Base-by-base conservation (phyloP, 2,888 invertebrate genomes). In the Chironomus riparius region DNA sequence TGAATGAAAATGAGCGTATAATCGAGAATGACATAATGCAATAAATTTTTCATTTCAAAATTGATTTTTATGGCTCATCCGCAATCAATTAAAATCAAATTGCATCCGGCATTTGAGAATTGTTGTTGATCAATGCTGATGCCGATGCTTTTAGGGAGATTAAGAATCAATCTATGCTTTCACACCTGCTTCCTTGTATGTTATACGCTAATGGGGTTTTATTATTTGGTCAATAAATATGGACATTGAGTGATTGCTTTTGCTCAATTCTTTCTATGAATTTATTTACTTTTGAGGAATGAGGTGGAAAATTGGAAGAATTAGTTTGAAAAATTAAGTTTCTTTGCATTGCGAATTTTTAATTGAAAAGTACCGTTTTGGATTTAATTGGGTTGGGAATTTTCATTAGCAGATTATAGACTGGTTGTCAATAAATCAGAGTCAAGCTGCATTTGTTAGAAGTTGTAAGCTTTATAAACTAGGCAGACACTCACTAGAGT, bases 31-130 rank as follows among this genome's bases (percentile, higher is more conserved):
- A 65, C 65, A 65, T 24, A 24, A 65, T 21, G 18, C 65, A 18
- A 65, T 21, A 21, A 65, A 65, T 21, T 65, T 65, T 56, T 56
- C 56, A 56, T 56, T 56, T 56, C 18, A 18, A 56, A 56, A 56
- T 56, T 56, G 56, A 56, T 56, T 56, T 56, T 65, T 24, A 65
- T 65, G 22, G 22, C 21, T 65, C 65, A 65, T 65, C 65, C 65
- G 65, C 24, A 65, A 65, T 24, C 21, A 65, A 65, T 65, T 65
- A 65, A 38, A 65, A 65, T 65, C 21, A 65, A 65, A 65, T 65
- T 24, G 21, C 65, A 65, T 24, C 24, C 65, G 21, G 65, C 21
- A 65, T 38, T 38, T 38, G 38, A 38, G 10, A 38, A 38, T 38
- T 38, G 10, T 38, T 38, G 38, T 38, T 38, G 38, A 38, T 38